Conservation (phyloP, 2,113 vertebrate species). For the Syngnathus scovelli region DNA sequence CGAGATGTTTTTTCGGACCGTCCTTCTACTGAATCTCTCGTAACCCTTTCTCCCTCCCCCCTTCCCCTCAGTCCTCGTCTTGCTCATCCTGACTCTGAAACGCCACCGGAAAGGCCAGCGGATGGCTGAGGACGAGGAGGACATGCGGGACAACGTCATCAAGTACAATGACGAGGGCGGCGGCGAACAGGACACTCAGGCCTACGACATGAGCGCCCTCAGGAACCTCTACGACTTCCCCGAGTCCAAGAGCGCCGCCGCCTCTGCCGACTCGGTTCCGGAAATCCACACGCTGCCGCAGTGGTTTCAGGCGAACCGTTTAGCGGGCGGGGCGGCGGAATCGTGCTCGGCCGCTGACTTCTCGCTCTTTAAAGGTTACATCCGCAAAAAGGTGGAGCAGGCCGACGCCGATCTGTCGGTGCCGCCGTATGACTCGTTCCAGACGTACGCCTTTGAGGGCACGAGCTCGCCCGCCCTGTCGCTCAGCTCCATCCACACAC, state of each 20-base stretch:
- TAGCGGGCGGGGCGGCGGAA: conserved; percentile 13
- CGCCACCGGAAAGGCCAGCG: conserved; percentile 92
- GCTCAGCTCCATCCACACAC: conserved; percentile 92
- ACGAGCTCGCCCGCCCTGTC: conserved; percentile 84
- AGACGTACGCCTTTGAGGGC: conserved; percentile 97
- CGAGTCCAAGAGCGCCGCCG: conserved; percentile 77
- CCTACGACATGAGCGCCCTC: conserved; percentile 97
- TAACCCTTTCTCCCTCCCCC: conserved; percentile 11
- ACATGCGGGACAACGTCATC: conserved; percentile 99
- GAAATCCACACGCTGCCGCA: conserved; percentile 83
- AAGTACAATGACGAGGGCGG: conserved; percentile 99
- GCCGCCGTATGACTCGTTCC: conserved; percentile 97
- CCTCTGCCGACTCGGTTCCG: conserved; percentile 64
- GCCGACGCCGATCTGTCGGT: conserved; percentile 90
- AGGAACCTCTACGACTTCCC: conserved; percentile 95
- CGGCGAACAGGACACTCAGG: conserved; percentile 96
- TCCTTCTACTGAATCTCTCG: background rate
- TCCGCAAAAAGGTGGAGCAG: conserved; percentile 93
- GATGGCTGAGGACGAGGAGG: conserved; percentile 89
- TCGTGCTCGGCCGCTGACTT: conserved; percentile 81
- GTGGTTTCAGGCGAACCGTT: conserved; percentile 72
- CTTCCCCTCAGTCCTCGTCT: conserved; percentile 79
- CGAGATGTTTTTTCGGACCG: background rate
- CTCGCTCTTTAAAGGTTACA: conserved; percentile 91
- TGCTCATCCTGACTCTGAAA: conserved; percentile 92